A percentile compares a stretch with the other conserved stretches of the same genome.
These are phyloP conservation scores for Oedothorax gibbosus DNA, from an alignment of 1,140 invertebrate species.

Conservation along the genomic window DNA sequence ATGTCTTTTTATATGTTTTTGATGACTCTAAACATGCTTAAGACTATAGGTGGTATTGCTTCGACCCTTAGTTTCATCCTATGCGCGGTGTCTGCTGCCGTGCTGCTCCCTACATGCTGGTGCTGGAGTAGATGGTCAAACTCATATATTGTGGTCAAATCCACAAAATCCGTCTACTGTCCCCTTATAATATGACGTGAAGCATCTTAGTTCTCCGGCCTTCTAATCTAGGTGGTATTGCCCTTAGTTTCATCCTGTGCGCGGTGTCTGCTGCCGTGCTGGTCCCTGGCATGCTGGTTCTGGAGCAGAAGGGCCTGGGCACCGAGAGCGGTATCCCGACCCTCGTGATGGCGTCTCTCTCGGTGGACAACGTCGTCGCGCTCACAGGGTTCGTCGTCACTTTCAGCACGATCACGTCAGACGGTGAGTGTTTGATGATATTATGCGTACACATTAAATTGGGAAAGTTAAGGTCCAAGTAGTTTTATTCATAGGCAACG, in stretches of 20 bases:
- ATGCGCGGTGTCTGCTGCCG: constrained; percentile 93
- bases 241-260: constrained; percentile 79
- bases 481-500: too few relatives aligned
- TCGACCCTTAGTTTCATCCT: constrained; percentile 85
- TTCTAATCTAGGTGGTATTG: too few relatives aligned
- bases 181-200: too few relatives aligned
- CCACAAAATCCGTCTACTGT: too few relatives aligned
- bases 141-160: too few relatives aligned
- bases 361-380: constrained; percentile 85
- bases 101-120: constrained; percentile 92
- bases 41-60: too few relatives aligned
- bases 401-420: constrained; percentile 85
- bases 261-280: constrained; percentile 96
- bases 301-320: constrained; percentile 87
- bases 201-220: too few relatives aligned
- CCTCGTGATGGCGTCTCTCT: constrained; percentile 90
- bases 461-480: too few relatives aligned
- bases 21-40: too few relatives aligned
- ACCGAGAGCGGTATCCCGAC: constrained; percentile 95
- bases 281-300: constrained; percentile 87
- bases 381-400: constrained; percentile 90
- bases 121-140: constrained; percentile 82
- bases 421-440: constrained; percentile 68
- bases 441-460: background rate
- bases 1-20: too few relatives aligned